These are phyloP conservation scores for Cynopterus sphinx DNA, from an alignment of 2,797 vertebrate species.

Conservation along the genomic window DNA sequence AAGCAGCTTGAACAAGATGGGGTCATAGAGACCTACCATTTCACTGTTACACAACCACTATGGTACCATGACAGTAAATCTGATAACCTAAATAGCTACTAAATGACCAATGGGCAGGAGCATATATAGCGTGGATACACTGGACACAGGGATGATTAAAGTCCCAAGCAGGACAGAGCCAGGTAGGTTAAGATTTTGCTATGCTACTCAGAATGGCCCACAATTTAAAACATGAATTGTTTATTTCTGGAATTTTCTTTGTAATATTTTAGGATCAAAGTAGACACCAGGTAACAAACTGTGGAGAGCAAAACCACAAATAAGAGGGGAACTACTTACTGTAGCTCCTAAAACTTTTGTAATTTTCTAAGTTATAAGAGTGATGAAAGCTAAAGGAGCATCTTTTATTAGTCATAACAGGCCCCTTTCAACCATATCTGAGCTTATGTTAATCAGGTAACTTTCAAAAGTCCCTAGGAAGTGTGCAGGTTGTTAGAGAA, in stretches of 20 bases:
- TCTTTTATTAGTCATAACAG: neutral
- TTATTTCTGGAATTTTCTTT: neutral
- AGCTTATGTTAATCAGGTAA: neutral
- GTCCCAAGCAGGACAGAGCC: neutral
- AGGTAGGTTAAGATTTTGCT: no score
- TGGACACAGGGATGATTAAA: neutral
- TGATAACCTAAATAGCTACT: neutral
- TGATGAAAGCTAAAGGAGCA: neutral
- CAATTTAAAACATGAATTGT: neutral
- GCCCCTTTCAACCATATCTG: neutral
- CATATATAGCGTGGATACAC: neutral
- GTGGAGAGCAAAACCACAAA: neutral
- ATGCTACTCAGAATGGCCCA: neutral
- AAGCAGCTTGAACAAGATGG: no score
- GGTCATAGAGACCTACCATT: no score
- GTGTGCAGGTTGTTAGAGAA: neutral
- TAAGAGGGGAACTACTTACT: neutral
- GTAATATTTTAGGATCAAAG: neutral
- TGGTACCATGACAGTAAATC: neutral
- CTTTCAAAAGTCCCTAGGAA: no score
- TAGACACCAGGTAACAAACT: neutral
- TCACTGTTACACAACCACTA: neutral
- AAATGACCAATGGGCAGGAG: neutral
- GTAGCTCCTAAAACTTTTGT: neutral
- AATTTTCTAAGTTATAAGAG: neutral